Evolutionary conservation across 2,113 vertebrate genomes (phyloP).

Genomic region (Toxostoma redivivum): DNA sequence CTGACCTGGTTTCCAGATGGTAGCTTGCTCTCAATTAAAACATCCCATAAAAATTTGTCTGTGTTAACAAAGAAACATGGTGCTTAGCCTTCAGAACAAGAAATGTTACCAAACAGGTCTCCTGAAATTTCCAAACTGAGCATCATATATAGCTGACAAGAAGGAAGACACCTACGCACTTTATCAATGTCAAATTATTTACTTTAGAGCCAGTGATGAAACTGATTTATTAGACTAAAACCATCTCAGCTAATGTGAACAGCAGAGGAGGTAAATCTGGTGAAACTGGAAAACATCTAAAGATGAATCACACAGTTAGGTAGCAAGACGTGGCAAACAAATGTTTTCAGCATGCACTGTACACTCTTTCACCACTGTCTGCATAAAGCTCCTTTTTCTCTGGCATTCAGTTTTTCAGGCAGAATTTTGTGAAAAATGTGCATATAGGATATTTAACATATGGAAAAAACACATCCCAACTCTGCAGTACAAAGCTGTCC

Average conservation of each 20-base stretch:
- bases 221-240: neutral
- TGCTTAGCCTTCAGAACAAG: neutral
- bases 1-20: neutral
- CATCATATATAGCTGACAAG: neutral
- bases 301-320: neutral
- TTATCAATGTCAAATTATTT: neutral
- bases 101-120: neutral
- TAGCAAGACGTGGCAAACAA: neutral
- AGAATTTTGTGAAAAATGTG: neutral
- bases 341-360: neutral
- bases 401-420: neutral
- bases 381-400: neutral
- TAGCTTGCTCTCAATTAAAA: neutral
- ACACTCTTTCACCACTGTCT: neutral
- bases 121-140: neutral
- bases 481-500: neutral
- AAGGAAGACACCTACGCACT: neutral
- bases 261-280: neutral
- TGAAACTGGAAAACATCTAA: neutral
- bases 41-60: neutral
- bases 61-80: neutral
- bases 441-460: neutral
- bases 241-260: neutral
- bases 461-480: neutral
- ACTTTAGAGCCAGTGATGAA: neutral